phyloP scores from a whole-genome alignment of 1,140 invertebrate genomes.

The Maniola jurtina region DNA sequence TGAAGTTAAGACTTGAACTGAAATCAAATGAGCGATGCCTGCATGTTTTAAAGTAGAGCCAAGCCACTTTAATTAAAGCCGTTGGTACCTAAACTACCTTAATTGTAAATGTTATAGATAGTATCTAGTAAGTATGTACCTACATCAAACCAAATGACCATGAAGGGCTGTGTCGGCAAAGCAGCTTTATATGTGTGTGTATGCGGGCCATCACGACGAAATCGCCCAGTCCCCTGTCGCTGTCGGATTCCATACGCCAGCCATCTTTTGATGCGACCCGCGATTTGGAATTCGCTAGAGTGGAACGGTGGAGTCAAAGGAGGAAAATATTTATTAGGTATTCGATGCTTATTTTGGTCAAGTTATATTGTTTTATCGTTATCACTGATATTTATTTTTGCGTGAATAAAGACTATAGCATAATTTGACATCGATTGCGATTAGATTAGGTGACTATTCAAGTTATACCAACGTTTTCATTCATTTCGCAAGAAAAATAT shows the following conservation, averaged over 20 bases:
- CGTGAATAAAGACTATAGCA: too few species aligned
- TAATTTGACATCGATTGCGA: too few species aligned
- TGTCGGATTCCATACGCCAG: conserved; percentile 22
- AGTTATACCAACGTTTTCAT: neutral
- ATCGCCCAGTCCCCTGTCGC: conserved; percentile 23
- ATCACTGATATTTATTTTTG: too few species aligned
- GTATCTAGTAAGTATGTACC: neutral
- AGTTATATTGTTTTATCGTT: too few species aligned
- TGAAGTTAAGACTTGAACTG: too few species aligned
- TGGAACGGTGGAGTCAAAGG: neutral
- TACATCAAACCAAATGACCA: conserved; percentile 37
- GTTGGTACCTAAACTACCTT: too few species aligned
- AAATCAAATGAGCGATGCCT: too few species aligned
- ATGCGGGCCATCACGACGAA: conserved; percentile 33
- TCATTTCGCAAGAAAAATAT: too few species aligned
- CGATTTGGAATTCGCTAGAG: conserved; percentile 16
- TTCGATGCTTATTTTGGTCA: too few species aligned
- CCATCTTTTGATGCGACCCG: conserved; percentile 16
- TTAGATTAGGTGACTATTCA: too few species aligned
- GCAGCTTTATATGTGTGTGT: conserved; percentile 26
- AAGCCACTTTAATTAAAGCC: too few species aligned
- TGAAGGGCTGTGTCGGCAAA: conserved; percentile 46
- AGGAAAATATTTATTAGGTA: neutral
- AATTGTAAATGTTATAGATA: neutral
- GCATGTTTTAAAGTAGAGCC: too few species aligned